Percentiles rank a stretch among this genome's conserved stretches.
Evolutionary conservation across 2,113 vertebrate species (phyloP).

Genomic region (Limanda limanda): DNA sequence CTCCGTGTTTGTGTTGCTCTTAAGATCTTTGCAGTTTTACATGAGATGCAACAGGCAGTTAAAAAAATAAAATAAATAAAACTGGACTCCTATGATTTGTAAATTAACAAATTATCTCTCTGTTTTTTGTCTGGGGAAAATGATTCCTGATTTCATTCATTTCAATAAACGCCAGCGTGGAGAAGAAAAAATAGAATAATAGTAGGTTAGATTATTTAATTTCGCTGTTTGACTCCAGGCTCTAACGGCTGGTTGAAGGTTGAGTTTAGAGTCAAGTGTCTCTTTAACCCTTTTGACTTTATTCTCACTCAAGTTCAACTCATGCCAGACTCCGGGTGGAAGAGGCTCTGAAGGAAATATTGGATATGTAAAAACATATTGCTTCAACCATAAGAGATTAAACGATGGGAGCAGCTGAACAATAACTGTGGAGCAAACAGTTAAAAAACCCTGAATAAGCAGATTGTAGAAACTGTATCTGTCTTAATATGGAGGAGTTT

Average conservation of each 20-base stretch:
- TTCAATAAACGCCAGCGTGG: constrained; percentile 4
- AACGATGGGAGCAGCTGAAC: too few species aligned
- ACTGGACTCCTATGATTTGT: neutral
- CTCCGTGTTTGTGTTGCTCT: constrained; percentile 10
- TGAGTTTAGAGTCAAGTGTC: constrained; percentile 45
- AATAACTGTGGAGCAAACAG: too few species aligned
- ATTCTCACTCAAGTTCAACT: constrained; percentile 24
- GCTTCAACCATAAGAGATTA: too few species aligned
- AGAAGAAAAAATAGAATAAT: neutral
- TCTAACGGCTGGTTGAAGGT: constrained; percentile 17
- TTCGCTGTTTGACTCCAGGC: constrained; percentile 39
- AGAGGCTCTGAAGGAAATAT: neutral
- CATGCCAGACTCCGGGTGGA: neutral
- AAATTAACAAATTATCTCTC: too few species aligned
- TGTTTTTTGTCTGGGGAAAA: too few species aligned
- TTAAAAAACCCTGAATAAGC: too few species aligned
- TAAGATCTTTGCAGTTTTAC: constrained; percentile 11
- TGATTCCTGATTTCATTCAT: constrained; percentile 7
- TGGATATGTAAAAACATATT: too few species aligned
- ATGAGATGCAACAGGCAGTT: constrained; percentile 48
- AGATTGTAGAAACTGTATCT: too few species aligned
- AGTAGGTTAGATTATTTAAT: constrained; percentile 20
- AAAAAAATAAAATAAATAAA: neutral
- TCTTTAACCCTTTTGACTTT: constrained; percentile 47
- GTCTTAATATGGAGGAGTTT: too few species aligned